Conservation (phyloP, 2,888 invertebrate species). For the Halocaridina rubra region DNA sequence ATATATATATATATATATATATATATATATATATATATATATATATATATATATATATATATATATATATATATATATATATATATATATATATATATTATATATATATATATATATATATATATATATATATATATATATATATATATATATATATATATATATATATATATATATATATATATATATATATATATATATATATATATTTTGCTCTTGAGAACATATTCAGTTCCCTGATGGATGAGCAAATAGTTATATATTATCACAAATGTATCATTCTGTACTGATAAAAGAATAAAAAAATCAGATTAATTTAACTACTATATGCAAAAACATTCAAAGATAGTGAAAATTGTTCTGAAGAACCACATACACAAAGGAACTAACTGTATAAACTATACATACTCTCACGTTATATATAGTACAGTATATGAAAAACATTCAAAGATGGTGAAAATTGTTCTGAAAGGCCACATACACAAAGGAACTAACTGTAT, state of each 20-base stretch:
- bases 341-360: not conserved
- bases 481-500: no score
- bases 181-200: not conserved
- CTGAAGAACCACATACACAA: not conserved
- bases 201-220: not conserved
- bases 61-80: not conserved
- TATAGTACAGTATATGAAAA: no score
- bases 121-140: not conserved
- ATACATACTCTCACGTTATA: no score
- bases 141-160: not conserved
- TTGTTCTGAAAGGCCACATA: no score
- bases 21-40: constrained; percentile 25
- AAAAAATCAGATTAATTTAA: no score
- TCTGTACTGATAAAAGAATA: not conserved
- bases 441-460: no score
- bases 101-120: not conserved
- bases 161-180: not conserved
- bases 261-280: not conserved
- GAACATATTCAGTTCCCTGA: not conserved
- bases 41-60: constrained; percentile 16
- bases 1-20: constrained; percentile 12
- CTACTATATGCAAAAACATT: not conserved
- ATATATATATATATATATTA: constrained; percentile 3
- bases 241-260: not conserved
- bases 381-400: no score